Conservation (phyloP, 2,797 vertebrate genomes). For the Melanotaenia boesemani region DNA sequence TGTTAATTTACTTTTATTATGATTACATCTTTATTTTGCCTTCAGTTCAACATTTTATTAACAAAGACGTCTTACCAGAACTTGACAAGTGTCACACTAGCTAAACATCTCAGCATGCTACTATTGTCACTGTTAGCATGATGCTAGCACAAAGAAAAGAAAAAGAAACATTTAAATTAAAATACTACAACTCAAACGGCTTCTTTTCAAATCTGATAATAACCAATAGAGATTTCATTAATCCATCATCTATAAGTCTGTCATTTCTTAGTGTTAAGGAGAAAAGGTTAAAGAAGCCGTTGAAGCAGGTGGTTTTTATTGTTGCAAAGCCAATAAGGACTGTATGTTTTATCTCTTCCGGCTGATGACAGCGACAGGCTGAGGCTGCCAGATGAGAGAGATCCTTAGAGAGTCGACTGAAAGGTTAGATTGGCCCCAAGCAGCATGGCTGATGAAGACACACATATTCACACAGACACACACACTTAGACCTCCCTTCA, state of each 20-base stretch:
- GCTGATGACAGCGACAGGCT: constrained; percentile 65
- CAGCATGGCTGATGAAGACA: constrained; percentile 63
- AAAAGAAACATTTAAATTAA: neutral
- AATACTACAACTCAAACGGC: neutral
- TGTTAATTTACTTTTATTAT: neutral
- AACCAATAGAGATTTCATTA: constrained; percentile 27
- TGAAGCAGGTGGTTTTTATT: constrained; percentile 56
- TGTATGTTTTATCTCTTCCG: constrained; percentile 70
- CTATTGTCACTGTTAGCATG: neutral
- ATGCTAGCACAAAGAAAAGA: neutral
- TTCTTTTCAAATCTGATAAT: constrained; percentile 26
- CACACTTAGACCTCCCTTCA: constrained; percentile 3
- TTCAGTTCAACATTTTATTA: neutral
- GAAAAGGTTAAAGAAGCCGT: constrained; percentile 71
- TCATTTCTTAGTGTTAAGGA: constrained; percentile 49
- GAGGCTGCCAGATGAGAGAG: constrained; percentile 62
- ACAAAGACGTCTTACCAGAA: neutral
- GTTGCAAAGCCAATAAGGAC: constrained; percentile 64
- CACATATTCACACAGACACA: constrained; percentile 14
- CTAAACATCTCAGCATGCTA: constrained; percentile 1
- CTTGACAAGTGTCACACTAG: no score
- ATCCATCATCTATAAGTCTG: constrained; percentile 49
- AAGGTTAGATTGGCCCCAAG: constrained; percentile 73
- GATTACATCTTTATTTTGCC: neutral
- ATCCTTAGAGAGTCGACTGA: constrained; percentile 71